These are phyloP conservation scores for Escarpia spicata DNA, from an alignment of 2,888 invertebrate species.

Conservation along the genomic window DNA sequence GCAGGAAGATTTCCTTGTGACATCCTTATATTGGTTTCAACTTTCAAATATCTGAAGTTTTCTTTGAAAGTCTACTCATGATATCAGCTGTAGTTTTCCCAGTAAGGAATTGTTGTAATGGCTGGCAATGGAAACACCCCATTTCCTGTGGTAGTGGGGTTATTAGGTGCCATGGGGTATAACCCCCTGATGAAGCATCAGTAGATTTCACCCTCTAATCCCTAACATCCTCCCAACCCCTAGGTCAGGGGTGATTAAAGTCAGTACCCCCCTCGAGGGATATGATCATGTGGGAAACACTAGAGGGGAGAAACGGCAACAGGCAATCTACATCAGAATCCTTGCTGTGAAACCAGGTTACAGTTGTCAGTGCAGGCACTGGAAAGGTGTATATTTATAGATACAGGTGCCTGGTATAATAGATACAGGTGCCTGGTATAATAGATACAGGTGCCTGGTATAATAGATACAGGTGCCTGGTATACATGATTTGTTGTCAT, in stretches of 20 bases:
- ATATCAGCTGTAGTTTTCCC: neutral
- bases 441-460: neutral
- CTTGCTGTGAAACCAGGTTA: neutral
- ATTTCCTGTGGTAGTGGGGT: neutral
- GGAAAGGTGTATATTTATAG: neutral
- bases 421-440: no score
- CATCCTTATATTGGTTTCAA: neutral
- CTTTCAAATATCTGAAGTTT: neutral
- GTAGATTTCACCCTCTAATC: conserved; percentile 6
- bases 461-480: neutral
- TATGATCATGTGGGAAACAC: neutral
- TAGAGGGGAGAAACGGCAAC: neutral
- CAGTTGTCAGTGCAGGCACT: neutral
- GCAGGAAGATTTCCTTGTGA: neutral
- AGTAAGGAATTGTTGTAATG: neutral
- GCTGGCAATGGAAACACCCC: neutral
- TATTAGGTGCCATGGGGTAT: neutral
- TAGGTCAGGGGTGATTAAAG: neutral
- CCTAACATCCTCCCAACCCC: neutral
- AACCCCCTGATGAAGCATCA: neutral
- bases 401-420: no score
- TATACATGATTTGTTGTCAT: neutral
- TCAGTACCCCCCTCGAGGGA: neutral
- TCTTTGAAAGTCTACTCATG: neutral
- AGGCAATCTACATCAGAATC: neutral